phyloP scores from a whole-genome alignment of 2,113 vertebrate species.

The Cyphomyrus plagiostoma region DNA sequence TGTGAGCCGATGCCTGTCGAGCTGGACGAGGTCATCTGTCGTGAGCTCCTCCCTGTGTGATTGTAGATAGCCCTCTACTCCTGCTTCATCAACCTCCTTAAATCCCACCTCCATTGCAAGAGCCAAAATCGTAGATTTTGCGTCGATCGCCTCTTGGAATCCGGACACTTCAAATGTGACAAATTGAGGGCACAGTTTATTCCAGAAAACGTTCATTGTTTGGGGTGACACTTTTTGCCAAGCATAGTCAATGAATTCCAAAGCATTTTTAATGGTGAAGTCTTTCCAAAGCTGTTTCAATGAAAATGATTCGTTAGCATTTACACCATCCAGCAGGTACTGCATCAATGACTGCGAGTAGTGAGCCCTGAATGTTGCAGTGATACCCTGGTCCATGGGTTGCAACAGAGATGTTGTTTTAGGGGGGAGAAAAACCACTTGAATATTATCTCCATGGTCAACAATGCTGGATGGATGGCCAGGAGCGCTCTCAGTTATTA shows the following conservation, averaged over 20 bases:
- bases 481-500: slow-evolving; percentile 18
- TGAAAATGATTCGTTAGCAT: neutral
- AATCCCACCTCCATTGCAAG: neutral
- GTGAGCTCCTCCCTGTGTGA: neutral
- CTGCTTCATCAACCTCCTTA: neutral
- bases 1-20: neutral
- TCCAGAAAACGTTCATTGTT: neutral
- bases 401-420: slow-evolving; percentile 20
- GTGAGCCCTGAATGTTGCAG: slow-evolving; percentile 16
- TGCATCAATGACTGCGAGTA: neutral
- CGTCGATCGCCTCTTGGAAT: neutral
- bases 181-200: neutral
- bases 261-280: neutral
- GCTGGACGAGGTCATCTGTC: neutral
- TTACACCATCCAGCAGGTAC: neutral
- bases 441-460: neutral
- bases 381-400: slow-evolving; percentile 19
- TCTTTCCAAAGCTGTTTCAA: neutral
- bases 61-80: neutral
- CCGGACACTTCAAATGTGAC: neutral
- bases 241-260: neutral
- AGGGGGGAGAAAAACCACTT: slow-evolving; percentile 10
- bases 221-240: neutral
- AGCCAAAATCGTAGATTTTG: neutral
- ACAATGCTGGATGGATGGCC: neutral